phyloP scores from a whole-genome alignment of 2,113 vertebrate genomes.

The Saimiri boliviensis region DNA sequence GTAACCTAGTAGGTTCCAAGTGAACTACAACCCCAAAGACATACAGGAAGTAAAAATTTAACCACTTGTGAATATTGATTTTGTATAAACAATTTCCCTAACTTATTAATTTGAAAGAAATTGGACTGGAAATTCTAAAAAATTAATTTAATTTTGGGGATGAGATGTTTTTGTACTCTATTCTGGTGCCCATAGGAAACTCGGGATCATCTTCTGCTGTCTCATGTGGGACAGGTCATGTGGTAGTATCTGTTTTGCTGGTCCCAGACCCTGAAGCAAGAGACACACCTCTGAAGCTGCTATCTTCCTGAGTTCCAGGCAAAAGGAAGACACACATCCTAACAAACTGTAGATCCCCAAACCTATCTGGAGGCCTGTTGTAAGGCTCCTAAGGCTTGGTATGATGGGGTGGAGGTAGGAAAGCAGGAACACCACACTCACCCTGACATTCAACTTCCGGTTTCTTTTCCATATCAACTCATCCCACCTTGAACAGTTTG shows the following conservation, averaged over 20 bases:
- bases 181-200: background rate
- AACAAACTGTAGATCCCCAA: background rate
- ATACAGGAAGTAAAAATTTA: constrained; percentile 6
- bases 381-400: background rate
- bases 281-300: background rate
- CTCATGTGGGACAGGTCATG: background rate
- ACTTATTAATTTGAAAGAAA: constrained; percentile 14
- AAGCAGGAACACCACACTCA: background rate
- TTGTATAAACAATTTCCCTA: background rate
- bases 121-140: background rate
- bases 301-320: background rate
- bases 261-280: background rate
- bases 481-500: background rate
- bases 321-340: background rate
- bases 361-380: background rate
- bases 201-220: background rate
- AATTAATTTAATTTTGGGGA: background rate
- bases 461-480: background rate
- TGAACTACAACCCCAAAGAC: background rate
- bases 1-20: background rate
- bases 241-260: background rate
- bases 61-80: background rate
- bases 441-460: background rate
- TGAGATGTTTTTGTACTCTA: background rate
- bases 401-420: background rate